Percentiles rank a stretch among this genome's conserved stretches.
Evolutionary conservation across 2,113 vertebrate species (phyloP).

Genomic region (Odobenus rosmarus): DNA sequence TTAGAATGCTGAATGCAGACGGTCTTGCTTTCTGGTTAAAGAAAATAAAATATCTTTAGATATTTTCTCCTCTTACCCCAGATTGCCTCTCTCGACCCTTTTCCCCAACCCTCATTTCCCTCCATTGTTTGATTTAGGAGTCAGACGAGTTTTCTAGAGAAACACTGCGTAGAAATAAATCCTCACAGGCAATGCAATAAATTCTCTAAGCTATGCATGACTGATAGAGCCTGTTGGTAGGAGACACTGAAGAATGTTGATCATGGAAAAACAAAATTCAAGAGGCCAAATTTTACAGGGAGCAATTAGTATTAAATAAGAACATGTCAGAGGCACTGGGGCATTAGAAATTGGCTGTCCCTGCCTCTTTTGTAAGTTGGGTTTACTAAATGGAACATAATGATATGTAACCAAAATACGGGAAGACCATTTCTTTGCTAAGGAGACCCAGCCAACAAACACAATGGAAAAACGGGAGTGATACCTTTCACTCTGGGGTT

Average conservation of each 20-base stretch:
- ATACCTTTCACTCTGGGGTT: slow-evolving; percentile 16
- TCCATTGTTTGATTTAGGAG: slow-evolving; percentile 71
- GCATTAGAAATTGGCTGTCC: slow-evolving; percentile 31
- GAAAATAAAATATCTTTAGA: slow-evolving; percentile 13
- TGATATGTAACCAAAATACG: slow-evolving; percentile 43
- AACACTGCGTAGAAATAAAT: slow-evolving; percentile 68
- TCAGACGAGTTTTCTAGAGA: slow-evolving; percentile 69
- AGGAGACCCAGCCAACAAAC: slow-evolving; percentile 43
- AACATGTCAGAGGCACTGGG: slow-evolving; percentile 56
- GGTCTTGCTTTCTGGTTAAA: slow-evolving; percentile 58
- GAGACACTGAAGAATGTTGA: slow-evolving; percentile 78
- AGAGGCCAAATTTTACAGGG: slow-evolving; percentile 73
- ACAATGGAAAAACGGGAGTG: slow-evolving; percentile 46
- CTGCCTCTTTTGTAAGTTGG: slow-evolving; percentile 1
- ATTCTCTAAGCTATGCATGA: slow-evolving; percentile 77
- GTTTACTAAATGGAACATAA: slow-evolving; percentile 62
- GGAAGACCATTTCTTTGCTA: neutral
- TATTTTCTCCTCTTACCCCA: neutral
- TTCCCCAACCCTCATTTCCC: neutral
- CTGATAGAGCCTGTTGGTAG: slow-evolving; percentile 78
- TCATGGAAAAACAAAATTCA: slow-evolving; percentile 72
- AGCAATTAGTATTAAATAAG: slow-evolving; percentile 79
- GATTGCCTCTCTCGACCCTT: neutral
- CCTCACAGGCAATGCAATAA: slow-evolving; percentile 68
- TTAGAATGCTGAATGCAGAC: slow-evolving; percentile 53